Evolutionary conservation across 2,797 vertebrate species (phyloP), one percentile per base, ranked within the genome.

Genomic region (Cyprinodon diabolis): DNA sequence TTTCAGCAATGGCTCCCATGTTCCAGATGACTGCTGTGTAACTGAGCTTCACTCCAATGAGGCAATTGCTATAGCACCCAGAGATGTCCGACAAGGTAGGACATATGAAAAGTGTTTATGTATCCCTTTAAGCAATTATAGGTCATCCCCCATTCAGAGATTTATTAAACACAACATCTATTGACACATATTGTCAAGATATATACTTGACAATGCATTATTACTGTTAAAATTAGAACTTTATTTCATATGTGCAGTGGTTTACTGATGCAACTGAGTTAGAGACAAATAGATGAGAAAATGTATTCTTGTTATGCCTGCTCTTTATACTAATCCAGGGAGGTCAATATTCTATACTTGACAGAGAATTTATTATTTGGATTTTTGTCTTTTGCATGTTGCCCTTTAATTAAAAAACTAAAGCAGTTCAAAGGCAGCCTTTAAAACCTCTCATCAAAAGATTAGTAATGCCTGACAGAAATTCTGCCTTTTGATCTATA

Each of bases 21-120:
- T 94, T 74, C 93, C 95, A 0, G 93, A 95, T 17, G 94, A 92
- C 80, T 97, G 96, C 93, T 97, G 96, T 12, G 96, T 97, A 89
- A 97, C 97, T 0, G 96, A 98, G 86, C 93, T 96, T 89, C 97
- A 97, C 82, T 96, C 97, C 48, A 97, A 94, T 68, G 96, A 95
- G 66, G 97, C 94, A 56, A 94, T 98, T 47, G 96, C 96, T 76
- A 93, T 97, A 78, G 95, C 97, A 4, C 95, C 96, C 68, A 95
- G 97, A 21, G 95, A 97, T 70, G 95, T 97, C 84, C 95, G 95
- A 4, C 96, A 96, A 88, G 97, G 98, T 99, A 96, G 95, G 96
- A 21, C 21, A 21, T 68, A 71, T 66, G 25, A 25, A 25, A 30
- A 45, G 9, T 4, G 4, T 49, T 56, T 69, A 48, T 30, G 63